phyloP scores from a whole-genome alignment of 2,888 invertebrate species.

The Lymantria monacha region DNA sequence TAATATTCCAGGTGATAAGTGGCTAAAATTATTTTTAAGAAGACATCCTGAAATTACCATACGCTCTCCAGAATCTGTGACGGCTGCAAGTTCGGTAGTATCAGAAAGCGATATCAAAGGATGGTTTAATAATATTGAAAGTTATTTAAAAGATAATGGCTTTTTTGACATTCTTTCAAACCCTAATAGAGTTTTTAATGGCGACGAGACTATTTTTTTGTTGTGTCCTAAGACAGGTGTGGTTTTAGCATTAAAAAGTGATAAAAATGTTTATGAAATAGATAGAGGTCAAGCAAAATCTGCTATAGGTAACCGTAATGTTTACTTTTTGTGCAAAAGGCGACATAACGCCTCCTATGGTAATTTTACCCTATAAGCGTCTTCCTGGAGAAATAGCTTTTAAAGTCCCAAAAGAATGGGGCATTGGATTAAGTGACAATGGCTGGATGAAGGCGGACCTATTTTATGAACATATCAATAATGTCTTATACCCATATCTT shows the following conservation, averaged over 20 bases:
- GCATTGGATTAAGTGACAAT: slow-evolving; percentile 10
- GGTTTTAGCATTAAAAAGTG: slow-evolving; percentile 19
- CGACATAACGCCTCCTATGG: too few relatives aligned
- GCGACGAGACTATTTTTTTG: slow-evolving; percentile 38
- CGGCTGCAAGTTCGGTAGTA: too few relatives aligned
- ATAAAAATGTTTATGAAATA: slow-evolving; percentile 49
- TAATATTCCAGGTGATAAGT: too few relatives aligned
- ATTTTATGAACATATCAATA: too few relatives aligned
- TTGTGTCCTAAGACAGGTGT: slow-evolving; percentile 32
- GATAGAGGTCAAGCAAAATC: slow-evolving; percentile 43
- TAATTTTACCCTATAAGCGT: slow-evolving; percentile 47
- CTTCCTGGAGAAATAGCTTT: slow-evolving; percentile 23
- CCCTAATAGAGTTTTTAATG: slow-evolving; percentile 35
- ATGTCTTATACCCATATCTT: too few relatives aligned
- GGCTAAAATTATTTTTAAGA: too few relatives aligned
- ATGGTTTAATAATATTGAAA: too few relatives aligned
- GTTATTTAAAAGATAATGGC: too few relatives aligned
- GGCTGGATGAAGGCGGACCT: too few relatives aligned
- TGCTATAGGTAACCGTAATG: slow-evolving; percentile 47
- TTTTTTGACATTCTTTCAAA: slow-evolving; percentile 19
- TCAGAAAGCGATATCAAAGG: too few relatives aligned
- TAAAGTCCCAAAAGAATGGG: slow-evolving; percentile 10
- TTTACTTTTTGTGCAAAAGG: slow-evolving; percentile 50
- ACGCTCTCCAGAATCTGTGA: too few relatives aligned
- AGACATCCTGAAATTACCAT: too few relatives aligned